These are phyloP conservation scores for Caenorhabditis angaria DNA, from an alignment of 2,888 invertebrate genomes.

Conservation along the genomic window DNA sequence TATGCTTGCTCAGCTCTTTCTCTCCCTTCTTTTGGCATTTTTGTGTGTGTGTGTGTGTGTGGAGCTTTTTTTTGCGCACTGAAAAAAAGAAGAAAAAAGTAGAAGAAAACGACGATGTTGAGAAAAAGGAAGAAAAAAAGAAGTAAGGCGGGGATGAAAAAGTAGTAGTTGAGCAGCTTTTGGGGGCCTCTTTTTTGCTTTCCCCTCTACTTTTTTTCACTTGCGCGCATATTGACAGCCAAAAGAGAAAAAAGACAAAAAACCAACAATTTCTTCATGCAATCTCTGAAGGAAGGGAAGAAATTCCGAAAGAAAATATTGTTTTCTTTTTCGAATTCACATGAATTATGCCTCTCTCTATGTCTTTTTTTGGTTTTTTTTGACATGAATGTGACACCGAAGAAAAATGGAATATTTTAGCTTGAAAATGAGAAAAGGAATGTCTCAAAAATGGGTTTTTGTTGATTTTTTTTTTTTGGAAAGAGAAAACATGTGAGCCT, in stretches of 20 bases:
- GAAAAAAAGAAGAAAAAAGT: neutral
- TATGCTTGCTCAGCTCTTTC: constrained; percentile 24
- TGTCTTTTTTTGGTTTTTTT: neutral
- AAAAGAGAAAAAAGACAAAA: neutral
- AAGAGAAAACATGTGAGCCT: neutral
- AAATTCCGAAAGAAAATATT: neutral
- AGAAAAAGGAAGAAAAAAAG: neutral
- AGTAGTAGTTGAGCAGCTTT: constrained; percentile 2
- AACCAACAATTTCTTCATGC: neutral
- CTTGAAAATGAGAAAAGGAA: neutral
- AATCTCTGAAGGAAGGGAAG: neutral
- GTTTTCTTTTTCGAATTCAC: neutral
- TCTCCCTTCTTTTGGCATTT: neutral
- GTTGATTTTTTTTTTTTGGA: neutral
- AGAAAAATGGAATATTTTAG: neutral
- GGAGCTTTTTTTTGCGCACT: neutral
- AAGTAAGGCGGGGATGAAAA: constrained; percentile 4
- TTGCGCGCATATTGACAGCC: neutral
- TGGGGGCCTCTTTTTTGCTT: neutral
- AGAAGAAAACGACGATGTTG: neutral
- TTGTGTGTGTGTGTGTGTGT: too few relatives aligned
- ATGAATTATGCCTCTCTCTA: neutral
- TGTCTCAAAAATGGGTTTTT: neutral
- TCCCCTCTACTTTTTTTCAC: too few relatives aligned
- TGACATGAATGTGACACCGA: neutral